Evolutionary conservation across 1,140 invertebrate species (phyloP).

Genomic region (Eurytemora carolleeae): DNA sequence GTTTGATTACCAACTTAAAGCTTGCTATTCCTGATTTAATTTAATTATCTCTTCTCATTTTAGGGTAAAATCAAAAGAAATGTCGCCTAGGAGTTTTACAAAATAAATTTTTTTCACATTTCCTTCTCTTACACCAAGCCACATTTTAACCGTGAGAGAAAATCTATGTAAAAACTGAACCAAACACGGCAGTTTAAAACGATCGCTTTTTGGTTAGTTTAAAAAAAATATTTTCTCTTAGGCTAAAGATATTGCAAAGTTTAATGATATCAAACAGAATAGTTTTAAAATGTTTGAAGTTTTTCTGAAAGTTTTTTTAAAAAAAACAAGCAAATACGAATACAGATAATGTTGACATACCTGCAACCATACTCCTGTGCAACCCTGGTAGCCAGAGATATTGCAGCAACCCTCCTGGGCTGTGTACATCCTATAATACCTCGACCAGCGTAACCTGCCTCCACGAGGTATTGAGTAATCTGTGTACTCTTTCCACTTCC

Average conservation of each 20-base stretch:
- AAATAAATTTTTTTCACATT: no score
- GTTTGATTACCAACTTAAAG: constrained; percentile 3
- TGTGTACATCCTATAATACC: constrained; percentile 30
- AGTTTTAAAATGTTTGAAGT: no score
- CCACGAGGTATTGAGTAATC: constrained; percentile 31
- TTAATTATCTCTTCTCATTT: no score
- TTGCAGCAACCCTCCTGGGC: constrained; percentile 34
- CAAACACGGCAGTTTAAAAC: no score
- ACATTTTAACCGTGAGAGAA: no score
- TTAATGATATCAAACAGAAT: not conserved
- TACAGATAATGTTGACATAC: constrained; percentile 1
- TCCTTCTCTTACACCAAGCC: no score
- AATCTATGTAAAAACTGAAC: no score
- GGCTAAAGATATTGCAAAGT: no score
- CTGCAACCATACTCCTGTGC: constrained; percentile 23
- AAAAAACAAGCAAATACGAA: not conserved
- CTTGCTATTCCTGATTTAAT: not conserved
- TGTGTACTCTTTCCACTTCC: constrained; percentile 29
- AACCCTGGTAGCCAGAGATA: constrained; percentile 29
- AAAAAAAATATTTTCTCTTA: no score
- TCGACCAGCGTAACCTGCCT: constrained; percentile 27
- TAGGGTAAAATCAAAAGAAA: no score
- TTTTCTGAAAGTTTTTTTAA: not conserved
- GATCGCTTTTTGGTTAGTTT: no score
- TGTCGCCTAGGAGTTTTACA: no score